These are phyloP conservation scores for Chaetops frenatus DNA, from an alignment of 2,113 vertebrate species.

Conservation along the genomic window DNA sequence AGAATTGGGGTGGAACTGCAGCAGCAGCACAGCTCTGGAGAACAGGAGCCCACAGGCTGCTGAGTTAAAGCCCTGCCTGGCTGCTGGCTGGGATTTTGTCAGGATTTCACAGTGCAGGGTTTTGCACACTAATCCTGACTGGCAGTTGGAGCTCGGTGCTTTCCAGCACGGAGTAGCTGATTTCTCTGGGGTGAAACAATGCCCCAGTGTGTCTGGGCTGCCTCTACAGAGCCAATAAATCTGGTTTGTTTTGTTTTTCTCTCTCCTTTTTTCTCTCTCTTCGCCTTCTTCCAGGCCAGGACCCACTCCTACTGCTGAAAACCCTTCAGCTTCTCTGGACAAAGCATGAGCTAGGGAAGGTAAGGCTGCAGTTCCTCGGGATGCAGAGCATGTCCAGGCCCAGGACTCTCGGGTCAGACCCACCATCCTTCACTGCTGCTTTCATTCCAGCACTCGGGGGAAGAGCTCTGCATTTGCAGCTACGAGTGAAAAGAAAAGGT, in stretches of 20 bases:
- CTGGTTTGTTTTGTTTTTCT: slow-evolving; percentile 15
- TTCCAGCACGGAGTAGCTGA: slow-evolving; percentile 44
- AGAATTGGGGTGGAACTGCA: background rate
- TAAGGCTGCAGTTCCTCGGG: slow-evolving; percentile 33
- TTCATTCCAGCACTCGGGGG: background rate
- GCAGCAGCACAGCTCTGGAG: background rate
- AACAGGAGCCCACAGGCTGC: background rate
- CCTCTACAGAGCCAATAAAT: slow-evolving; percentile 53
- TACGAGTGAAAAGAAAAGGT: slow-evolving; percentile 16
- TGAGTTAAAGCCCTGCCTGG: background rate
- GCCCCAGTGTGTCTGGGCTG: slow-evolving; percentile 48
- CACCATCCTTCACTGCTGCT: background rate
- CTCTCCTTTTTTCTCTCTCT: background rate
- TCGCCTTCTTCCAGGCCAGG: slow-evolving; percentile 30
- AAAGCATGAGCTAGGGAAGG: slow-evolving; percentile 54
- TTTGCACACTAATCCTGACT: slow-evolving; percentile 59
- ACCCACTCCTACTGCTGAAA: slow-evolving; percentile 19
- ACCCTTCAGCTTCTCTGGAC: slow-evolving; percentile 49
- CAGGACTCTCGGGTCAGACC: background rate
- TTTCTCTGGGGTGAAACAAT: slow-evolving; percentile 41
- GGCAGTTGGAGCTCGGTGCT: slow-evolving; percentile 39
- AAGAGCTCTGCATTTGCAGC: background rate
- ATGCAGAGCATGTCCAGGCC: background rate
- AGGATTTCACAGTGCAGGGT: background rate
- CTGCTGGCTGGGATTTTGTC: background rate